phyloP scores from a whole-genome alignment of 2,113 vertebrate genomes.

The Grammomys dolichurus region DNA sequence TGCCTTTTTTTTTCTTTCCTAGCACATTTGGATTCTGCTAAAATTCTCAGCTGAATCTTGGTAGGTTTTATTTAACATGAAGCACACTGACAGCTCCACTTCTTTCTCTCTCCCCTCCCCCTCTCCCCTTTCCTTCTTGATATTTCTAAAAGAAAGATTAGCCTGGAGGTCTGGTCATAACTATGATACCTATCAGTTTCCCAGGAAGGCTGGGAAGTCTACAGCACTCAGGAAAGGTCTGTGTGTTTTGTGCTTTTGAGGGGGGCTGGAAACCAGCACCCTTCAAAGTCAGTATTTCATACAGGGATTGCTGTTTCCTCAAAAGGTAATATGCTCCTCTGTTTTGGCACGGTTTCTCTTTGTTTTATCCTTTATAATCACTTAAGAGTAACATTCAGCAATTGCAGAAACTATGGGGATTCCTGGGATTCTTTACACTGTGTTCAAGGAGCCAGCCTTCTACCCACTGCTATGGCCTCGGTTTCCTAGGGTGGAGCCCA shows the following conservation, averaged over 20 bases:
- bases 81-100: conserved; percentile 72
- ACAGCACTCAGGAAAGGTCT: background rate
- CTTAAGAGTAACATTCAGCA: background rate
- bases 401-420: conserved; percentile 12
- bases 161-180: background rate
- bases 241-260: background rate
- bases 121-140: conserved; percentile 1
- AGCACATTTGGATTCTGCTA: conserved; percentile 83
- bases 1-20: conserved; percentile 55
- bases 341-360: background rate
- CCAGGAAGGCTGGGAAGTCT: background rate
- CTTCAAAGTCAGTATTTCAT: background rate
- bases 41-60: conserved; percentile 82
- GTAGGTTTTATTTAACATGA: conserved; percentile 82
- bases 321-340: background rate
- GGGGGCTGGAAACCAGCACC: background rate
- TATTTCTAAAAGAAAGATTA: conserved; percentile 25
- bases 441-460: background rate
- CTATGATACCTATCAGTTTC: background rate
- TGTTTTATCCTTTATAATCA: background rate
- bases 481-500: background rate
- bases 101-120: conserved; percentile 16
- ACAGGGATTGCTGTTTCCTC: background rate
- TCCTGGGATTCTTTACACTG: background rate
- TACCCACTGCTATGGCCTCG: background rate